Conservation (phyloP, 2,113 vertebrate species). For the Bos indicus region DNA sequence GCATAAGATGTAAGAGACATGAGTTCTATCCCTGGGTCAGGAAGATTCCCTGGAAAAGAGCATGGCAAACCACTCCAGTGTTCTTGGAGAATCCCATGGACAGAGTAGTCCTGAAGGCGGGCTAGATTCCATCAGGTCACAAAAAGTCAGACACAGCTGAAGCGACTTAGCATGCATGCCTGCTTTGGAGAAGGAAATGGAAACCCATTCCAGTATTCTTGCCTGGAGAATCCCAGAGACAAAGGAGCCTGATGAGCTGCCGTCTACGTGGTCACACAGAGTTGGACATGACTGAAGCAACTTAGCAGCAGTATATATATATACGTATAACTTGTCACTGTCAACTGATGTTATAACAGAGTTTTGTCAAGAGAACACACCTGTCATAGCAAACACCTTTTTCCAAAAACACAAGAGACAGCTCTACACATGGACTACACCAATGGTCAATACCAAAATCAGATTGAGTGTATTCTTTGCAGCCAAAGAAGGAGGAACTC, state of each 20-base stretch:
- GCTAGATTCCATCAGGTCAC: neutral
- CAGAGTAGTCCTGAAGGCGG: neutral
- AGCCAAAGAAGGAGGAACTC: neutral
- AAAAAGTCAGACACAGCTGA: neutral
- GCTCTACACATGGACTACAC: neutral
- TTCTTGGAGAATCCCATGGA: neutral
- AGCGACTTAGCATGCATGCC: neutral
- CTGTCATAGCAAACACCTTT: neutral
- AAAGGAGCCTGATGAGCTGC: neutral
- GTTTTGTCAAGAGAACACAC: neutral
- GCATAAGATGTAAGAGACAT: neutral
- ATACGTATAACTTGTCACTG: neutral
- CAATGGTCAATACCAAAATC: neutral
- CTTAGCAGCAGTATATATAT: neutral
- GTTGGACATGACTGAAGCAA: neutral
- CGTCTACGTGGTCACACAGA: fast-evolving
- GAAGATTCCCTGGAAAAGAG: neutral
- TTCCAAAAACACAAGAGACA: neutral
- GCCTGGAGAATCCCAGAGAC: neutral
- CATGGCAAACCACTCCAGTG: neutral
- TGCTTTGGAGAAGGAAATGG: neutral
- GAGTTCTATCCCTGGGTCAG: neutral
- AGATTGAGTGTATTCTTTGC: neutral
- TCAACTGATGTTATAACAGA: neutral
- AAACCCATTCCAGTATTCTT: neutral